Evolutionary conservation across 1,140 invertebrate species (phyloP), one percentile per base, ranked within the genome.

Genomic region (Bemisia tabaci): DNA sequence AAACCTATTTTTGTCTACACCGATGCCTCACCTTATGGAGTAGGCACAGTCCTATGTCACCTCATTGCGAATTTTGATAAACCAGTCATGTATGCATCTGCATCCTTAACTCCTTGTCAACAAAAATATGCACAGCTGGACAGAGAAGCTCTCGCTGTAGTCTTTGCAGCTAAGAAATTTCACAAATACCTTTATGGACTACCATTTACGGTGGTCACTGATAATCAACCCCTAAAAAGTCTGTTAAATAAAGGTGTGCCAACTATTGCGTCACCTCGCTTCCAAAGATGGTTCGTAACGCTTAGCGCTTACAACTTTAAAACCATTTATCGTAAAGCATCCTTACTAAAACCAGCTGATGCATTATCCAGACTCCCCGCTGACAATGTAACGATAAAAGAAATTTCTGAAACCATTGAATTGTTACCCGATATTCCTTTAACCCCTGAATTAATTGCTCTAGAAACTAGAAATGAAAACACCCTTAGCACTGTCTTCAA

Each of bases 111-210:
- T 25, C 12, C 25, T 22, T 61, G 62, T 21, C 64, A 68, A 61
- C 22, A 60, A 67, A 77, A 77, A 59, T 81, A 80, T 68, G 61
- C 73, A 22, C 74, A 79, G 66, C 75, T 78, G 22, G 79, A 83
- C 63, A 76, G 77, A 62, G 79, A 82, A 72, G 78, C 64, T 65
- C 74, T 79, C 27, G 74, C 75, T 9, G 74, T 81, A n/a, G 64
- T 79, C 22, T 78, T 71, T 68, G 75, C 64, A 70, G 22, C 65
- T 76, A 61, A 72, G 74, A 76, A 69, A 79, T 71, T 81, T 75
- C 73, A 73, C 76, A 62, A 69, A 78, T 69, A 67, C 24, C 33
- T 69, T 9, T 69, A 26, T 60, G 68, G 65, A 2, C 61, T 62
- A 60, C 48, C 59, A 33, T 69, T 69, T 27, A 69, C 58, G 26